Evolutionary conservation across 2,113 vertebrate genomes (phyloP).

Genomic region (Pterophyllum scalare): DNA sequence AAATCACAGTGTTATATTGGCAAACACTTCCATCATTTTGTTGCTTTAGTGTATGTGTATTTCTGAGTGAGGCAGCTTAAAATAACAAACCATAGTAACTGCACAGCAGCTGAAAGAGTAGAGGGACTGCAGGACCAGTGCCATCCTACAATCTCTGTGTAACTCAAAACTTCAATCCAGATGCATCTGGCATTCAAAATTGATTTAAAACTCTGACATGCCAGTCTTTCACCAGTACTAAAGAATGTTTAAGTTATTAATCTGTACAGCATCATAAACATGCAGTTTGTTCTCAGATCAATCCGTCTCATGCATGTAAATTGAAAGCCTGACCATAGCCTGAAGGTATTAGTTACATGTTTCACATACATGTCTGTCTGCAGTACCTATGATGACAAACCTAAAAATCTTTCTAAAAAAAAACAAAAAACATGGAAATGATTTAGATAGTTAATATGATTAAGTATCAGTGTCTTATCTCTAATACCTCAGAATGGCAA

Average conservation of each 20-base stretch:
- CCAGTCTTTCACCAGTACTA: constrained; percentile 29
- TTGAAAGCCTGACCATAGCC: neutral
- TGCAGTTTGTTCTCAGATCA: constrained; percentile 8
- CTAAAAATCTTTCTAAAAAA: neutral
- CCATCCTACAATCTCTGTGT: constrained; percentile 52
- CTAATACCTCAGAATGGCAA: neutral
- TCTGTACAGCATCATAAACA: constrained; percentile 16
- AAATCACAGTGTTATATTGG: constrained; percentile 65
- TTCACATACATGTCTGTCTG: constrained; percentile 20
- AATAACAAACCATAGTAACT: constrained; percentile 64
- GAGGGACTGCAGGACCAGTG: constrained; percentile 54
- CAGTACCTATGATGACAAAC: neutral
- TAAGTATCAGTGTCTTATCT: neutral
- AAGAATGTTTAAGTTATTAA: constrained; percentile 23
- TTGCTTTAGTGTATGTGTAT: constrained; percentile 16
- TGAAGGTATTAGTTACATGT: neutral
- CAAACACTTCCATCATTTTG: constrained; percentile 22
- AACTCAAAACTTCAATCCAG: constrained; percentile 38
- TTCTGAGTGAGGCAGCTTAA: constrained; percentile 50
- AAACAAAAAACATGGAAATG: constrained; percentile 11
- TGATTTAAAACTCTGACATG: constrained; percentile 43
- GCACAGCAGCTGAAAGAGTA: constrained; percentile 77
- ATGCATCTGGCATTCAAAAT: constrained; percentile 34
- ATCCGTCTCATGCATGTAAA: constrained; percentile 24
- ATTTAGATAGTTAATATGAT: neutral